Percentiles rank a stretch among this genome's conserved stretches.
These are phyloP conservation scores for Hypsibius dujardini DNA, from an alignment of 1,140 invertebrate species.

Conservation along the genomic window DNA sequence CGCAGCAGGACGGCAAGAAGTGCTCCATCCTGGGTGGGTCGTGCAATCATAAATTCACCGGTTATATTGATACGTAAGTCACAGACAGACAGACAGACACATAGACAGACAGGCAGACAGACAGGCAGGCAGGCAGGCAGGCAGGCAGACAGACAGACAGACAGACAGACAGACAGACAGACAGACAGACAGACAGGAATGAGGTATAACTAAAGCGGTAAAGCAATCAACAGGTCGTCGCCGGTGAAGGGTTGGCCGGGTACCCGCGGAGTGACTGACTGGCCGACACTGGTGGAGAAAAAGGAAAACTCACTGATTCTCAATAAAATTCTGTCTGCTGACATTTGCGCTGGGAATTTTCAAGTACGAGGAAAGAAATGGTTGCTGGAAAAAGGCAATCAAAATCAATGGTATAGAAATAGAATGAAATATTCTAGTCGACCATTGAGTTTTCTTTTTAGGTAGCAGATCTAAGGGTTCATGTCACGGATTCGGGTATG, in stretches of 20 bases:
- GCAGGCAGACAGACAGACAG: no score
- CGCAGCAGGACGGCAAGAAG: neutral
- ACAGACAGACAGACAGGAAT: neutral
- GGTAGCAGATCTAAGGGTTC: neutral
- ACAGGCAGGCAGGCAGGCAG: no score
- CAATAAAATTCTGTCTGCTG: neutral
- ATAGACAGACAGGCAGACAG: no score
- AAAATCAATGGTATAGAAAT: neutral
- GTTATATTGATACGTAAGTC: slow-evolving; percentile 12
- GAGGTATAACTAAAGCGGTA: neutral
- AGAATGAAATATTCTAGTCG: neutral
- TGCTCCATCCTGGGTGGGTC: neutral
- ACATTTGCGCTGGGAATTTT: neutral
- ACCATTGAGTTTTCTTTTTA: neutral
- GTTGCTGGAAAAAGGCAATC: neutral
- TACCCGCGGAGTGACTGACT: neutral
- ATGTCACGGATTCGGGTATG: neutral
- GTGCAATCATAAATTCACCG: slow-evolving; percentile 11
- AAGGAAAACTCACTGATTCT: neutral
- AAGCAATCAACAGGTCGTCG: neutral
- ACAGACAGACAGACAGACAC: neutral
- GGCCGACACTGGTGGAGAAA: neutral
- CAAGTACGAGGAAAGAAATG: neutral
- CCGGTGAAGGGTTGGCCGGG: neutral
- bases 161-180: neutral